These are phyloP conservation scores for Mormyrus hasselquistii DNA, from an alignment of 2,797 vertebrate species.

Conservation along the genomic window DNA sequence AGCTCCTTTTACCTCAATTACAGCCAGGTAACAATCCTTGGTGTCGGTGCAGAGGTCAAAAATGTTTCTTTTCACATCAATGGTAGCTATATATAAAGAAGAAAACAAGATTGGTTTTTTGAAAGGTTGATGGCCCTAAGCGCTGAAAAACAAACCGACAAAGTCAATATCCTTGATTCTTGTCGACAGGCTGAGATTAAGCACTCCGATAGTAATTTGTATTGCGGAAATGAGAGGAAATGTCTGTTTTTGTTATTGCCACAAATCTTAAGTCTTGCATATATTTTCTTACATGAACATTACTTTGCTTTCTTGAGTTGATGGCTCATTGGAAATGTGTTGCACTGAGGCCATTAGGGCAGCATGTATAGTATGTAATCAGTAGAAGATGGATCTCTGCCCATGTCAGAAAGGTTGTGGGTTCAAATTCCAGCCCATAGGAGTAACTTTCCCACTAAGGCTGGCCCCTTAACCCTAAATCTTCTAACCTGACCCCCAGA, in stretches of 20 bases:
- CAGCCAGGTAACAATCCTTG: constrained; percentile 97
- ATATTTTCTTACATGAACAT: neutral
- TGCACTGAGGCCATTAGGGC: neutral
- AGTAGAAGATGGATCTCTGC: neutral
- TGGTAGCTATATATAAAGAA: constrained; percentile 71
- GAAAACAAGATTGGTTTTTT: constrained; percentile 25
- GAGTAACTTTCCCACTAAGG: neutral
- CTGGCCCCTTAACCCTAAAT: neutral
- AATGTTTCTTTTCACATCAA: constrained; percentile 96
- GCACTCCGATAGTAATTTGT: neutral
- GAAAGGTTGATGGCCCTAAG: constrained; percentile 3
- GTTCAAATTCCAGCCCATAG: neutral
- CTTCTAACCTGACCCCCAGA: neutral
- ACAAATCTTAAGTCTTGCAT: neutral
- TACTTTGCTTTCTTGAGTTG: neutral
- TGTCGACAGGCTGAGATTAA: neutral
- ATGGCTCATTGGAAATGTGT: neutral
- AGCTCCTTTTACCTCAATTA: constrained; percentile 80
- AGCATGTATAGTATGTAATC: neutral
- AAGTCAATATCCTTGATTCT: neutral
- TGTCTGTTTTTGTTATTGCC: neutral
- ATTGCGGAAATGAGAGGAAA: neutral
- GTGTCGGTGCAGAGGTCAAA: constrained; percentile 98
- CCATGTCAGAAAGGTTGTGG: neutral
- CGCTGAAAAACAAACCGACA: neutral